Evolutionary conservation across 2,888 invertebrate species (phyloP).

Genomic region (Lucinisca nassula): DNA sequence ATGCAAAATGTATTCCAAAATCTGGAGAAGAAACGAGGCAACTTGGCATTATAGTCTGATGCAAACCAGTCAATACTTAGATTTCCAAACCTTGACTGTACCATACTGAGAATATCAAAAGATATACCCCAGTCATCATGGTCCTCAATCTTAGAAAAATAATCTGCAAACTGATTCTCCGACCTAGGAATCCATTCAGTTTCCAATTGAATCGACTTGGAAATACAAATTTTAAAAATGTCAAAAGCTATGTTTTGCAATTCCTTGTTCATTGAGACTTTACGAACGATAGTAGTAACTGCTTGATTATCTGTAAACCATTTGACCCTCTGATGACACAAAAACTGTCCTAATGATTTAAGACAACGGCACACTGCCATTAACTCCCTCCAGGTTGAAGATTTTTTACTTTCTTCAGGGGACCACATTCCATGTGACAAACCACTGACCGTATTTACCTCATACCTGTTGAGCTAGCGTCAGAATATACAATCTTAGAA

Average conservation of each 20-base stretch:
- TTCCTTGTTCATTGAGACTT: too few species aligned
- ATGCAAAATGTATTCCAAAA: conserved; percentile 3
- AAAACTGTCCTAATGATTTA: conserved; percentile 22
- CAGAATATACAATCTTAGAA: too few species aligned
- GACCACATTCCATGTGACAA: too few species aligned
- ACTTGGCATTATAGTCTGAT: conserved; percentile 7
- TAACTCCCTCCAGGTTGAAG: too few species aligned
- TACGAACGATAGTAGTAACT: not conserved
- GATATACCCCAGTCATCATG: not conserved
- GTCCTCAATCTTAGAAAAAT: not conserved
- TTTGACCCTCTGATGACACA: conserved; percentile 45
- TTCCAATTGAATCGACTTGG: conserved; percentile 17
- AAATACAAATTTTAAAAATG: conserved; percentile 33
- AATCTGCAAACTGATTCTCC: not conserved
- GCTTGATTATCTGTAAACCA: conserved; percentile 59
- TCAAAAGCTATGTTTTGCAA: conserved; percentile 18
- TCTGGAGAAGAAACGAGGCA: conserved; percentile 6
- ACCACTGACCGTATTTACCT: too few species aligned
- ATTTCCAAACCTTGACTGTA: not conserved
- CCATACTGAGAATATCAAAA: too few species aligned
- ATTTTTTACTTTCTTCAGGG: too few species aligned
- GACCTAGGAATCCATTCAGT: not conserved
- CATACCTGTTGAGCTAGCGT: too few species aligned
- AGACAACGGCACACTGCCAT: not conserved
- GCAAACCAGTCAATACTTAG: conserved; percentile 24